Conservation (phyloP, 2,888 invertebrate species). For the Nemoura dubitans region DNA sequence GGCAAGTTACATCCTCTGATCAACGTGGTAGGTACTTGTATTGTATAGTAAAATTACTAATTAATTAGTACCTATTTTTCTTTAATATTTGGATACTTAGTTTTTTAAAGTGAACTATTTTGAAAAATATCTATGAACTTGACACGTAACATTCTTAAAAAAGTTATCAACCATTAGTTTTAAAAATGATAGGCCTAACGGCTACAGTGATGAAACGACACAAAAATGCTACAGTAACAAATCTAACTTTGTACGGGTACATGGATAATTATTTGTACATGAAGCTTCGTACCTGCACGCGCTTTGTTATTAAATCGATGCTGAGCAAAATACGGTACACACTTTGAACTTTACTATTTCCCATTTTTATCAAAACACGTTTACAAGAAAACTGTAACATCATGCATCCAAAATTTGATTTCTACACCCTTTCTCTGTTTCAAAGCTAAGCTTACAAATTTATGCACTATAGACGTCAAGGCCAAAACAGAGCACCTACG, state of each 20-base stretch:
- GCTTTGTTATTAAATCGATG: slow-evolving; percentile 44
- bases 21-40: slow-evolving; percentile 7
- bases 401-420: slow-evolving; percentile 17
- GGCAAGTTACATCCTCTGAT: slow-evolving; percentile 30
- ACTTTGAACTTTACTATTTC: slow-evolving; percentile 46
- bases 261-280: slow-evolving; percentile 43
- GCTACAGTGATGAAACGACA: slow-evolving; percentile 39
- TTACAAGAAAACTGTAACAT: slow-evolving; percentile 18
- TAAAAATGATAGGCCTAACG: slow-evolving; percentile 20
- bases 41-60: slow-evolving; percentile 12
- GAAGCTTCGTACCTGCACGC: slow-evolving; percentile 39
- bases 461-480: slow-evolving; percentile 34
- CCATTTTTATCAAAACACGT: slow-evolving; percentile 33
- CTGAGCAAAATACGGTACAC: slow-evolving; percentile 46
- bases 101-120: slow-evolving; percentile 23
- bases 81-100: not conserved
- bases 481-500: slow-evolving; percentile 47
- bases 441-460: slow-evolving; percentile 16
- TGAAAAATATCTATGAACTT: slow-evolving; percentile 39
- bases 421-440: not conserved
- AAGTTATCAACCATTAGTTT: slow-evolving; percentile 36
- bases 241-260: slow-evolving; percentile 40
- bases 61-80: slow-evolving; percentile 12
- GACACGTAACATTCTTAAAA: slow-evolving; percentile 33
- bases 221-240: slow-evolving; percentile 40